Evolutionary conservation across 2,113 vertebrate species (phyloP).

Genomic region (Malurus alboscapulatus): DNA sequence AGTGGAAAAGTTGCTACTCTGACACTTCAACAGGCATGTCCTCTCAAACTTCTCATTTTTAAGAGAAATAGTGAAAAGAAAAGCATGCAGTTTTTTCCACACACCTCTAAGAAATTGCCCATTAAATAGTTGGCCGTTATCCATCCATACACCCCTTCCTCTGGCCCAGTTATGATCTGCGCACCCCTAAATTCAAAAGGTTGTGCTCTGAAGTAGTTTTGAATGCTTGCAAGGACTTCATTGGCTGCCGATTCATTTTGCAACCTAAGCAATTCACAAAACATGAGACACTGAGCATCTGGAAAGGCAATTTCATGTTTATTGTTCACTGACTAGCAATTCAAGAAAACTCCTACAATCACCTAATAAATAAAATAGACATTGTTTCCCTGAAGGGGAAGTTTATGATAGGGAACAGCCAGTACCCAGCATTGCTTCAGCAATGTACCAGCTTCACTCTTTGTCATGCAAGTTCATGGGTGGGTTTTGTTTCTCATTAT

Average conservation of each 20-base stretch:
- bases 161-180: constrained; percentile 89
- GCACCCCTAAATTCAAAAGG: constrained; percentile 90
- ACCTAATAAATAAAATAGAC: neutral
- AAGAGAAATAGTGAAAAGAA: constrained; percentile 44
- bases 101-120: constrained; percentile 91
- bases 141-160: constrained; percentile 96
- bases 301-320: constrained; percentile 21
- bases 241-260: constrained; percentile 78
- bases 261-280: constrained; percentile 77
- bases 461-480: neutral
- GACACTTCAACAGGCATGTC: neutral
- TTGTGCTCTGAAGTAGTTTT: constrained; percentile 81
- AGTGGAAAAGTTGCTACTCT: neutral
- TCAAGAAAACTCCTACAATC: neutral
- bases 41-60: neutral
- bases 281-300: constrained; percentile 67
- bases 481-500: neutral
- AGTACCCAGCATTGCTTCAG: neutral
- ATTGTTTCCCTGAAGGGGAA: neutral
- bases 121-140: constrained; percentile 97
- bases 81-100: constrained; percentile 75
- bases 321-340: neutral
- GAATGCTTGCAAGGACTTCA: constrained; percentile 79
- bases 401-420: neutral
- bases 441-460: neutral